A percentile compares a stretch with the other conserved stretches of the same genome.
Conservation (phyloP, 2,797 vertebrate genomes). For the Geotria australis region DNA sequence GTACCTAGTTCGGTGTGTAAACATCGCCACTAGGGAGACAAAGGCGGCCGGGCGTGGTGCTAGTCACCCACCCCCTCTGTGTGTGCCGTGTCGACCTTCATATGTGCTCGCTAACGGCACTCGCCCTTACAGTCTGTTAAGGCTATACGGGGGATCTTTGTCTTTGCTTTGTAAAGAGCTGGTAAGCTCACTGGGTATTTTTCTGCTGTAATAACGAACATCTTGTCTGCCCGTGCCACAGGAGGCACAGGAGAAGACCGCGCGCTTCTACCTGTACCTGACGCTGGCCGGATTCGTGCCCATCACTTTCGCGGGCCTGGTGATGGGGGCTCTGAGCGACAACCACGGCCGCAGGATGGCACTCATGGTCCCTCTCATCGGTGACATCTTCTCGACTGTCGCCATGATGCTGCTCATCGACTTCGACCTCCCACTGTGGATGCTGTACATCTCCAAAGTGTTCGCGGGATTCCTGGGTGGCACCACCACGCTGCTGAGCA, state of each 20-base stretch:
- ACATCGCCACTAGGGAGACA: too few relatives aligned
- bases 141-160: too few relatives aligned
- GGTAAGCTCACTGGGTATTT: too few relatives aligned
- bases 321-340: conserved; percentile 56
- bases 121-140: too few relatives aligned
- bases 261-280: conserved; percentile 37
- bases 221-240: conserved; percentile 9
- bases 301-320: conserved; percentile 36
- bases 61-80: too few relatives aligned
- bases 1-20: too few relatives aligned
- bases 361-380: conserved; percentile 34
- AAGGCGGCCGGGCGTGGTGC: too few relatives aligned
- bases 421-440: conserved; percentile 31
- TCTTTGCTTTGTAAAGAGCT: too few relatives aligned
- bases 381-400: conserved; percentile 17
- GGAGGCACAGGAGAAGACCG: conserved; percentile 50
- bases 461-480: conserved; percentile 42
- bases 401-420: conserved; percentile 24
- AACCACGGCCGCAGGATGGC: conserved; percentile 42
- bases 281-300: conserved; percentile 36
- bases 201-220: too few relatives aligned
- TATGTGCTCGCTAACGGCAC: too few relatives aligned
- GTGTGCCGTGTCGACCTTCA: too few relatives aligned
- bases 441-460: conserved; percentile 27
- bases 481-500: conserved; percentile 40